Evolutionary conservation across 2,888 invertebrate species (phyloP).

Genomic region (Diogma glabrata): DNA sequence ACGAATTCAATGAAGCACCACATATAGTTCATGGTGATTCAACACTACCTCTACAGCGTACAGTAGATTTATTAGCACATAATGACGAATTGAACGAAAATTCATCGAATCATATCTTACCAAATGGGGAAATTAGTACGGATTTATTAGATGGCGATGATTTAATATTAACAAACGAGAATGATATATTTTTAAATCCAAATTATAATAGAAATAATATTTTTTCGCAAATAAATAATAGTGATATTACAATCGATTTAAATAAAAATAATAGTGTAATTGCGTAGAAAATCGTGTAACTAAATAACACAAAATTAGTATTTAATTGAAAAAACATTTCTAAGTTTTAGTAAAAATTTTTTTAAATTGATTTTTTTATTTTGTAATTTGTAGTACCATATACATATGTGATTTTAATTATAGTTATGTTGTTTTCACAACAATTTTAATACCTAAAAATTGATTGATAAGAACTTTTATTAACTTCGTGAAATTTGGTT

Average conservation of each 20-base stretch:
- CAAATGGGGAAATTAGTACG: slow-evolving; percentile 31
- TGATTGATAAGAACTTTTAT: too few relatives aligned
- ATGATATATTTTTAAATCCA: slow-evolving; percentile 5
- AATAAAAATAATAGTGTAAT: slow-evolving; percentile 37
- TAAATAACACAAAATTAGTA: too few relatives aligned
- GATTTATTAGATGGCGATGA: slow-evolving; percentile 34
- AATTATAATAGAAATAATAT: neutral
- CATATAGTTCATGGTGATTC: slow-evolving; percentile 54
- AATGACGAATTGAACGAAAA: neutral
- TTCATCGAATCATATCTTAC: slow-evolving; percentile 22
- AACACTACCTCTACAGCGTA: slow-evolving; percentile 7
- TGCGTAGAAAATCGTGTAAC: too few relatives aligned
- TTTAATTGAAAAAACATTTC: too few relatives aligned
- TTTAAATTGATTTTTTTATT: too few relatives aligned
- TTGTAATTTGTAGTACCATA: too few relatives aligned
- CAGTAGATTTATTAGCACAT: slow-evolving; percentile 6
- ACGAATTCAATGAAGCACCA: slow-evolving; percentile 85
- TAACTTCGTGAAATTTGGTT: too few relatives aligned
- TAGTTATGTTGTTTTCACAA: too few relatives aligned
- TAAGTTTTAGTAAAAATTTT: too few relatives aligned
- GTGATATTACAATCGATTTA: slow-evolving; percentile 34
- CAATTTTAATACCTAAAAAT: too few relatives aligned
- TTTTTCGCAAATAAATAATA: slow-evolving; percentile 18
- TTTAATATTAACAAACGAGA: slow-evolving; percentile 19
- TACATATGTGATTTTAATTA: too few relatives aligned